Percentiles rank a stretch among this genome's conserved stretches.
Evolutionary conservation across 2,113 vertebrate species (phyloP).

Genomic region (Brachyistius frenatus): DNA sequence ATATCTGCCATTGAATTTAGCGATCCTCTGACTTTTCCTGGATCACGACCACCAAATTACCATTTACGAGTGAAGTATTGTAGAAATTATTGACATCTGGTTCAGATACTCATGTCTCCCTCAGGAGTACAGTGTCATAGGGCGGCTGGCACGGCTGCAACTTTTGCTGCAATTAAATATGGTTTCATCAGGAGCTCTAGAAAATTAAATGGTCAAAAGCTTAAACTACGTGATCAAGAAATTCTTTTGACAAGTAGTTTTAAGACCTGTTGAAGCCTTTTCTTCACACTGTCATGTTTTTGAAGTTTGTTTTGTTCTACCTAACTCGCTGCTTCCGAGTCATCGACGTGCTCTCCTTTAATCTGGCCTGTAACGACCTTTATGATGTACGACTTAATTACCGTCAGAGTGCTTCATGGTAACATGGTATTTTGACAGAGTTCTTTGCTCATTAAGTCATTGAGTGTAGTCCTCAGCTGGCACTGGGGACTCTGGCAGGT

Average conservation of each 20-base stretch:
- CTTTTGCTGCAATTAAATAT: background rate
- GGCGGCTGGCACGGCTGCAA: background rate
- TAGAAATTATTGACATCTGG: background rate
- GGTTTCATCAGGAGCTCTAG: background rate
- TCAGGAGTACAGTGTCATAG: background rate
- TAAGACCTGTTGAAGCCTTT: background rate
- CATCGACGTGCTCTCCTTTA: background rate
- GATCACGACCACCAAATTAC: background rate
- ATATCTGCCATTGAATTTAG: background rate
- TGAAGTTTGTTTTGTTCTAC: background rate
- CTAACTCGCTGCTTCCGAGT: background rate
- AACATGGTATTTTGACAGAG: background rate
- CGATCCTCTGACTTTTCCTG: background rate
- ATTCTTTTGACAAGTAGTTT: constrained; percentile 2
- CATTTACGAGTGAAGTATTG: background rate
- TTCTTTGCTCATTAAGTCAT: constrained; percentile 9
- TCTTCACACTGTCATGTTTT: background rate
- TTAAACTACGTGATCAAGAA: constrained; percentile 8
- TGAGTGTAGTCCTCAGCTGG: constrained; percentile 17
- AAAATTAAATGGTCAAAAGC: background rate
- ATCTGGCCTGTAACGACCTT: background rate
- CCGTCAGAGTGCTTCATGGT: background rate
- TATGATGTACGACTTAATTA: background rate
- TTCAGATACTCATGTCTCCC: background rate
- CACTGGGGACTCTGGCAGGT: constrained; percentile 32